These are phyloP conservation scores for Aphis craccivora DNA, from an alignment of 1,140 invertebrate species.

Conservation along the genomic window DNA sequence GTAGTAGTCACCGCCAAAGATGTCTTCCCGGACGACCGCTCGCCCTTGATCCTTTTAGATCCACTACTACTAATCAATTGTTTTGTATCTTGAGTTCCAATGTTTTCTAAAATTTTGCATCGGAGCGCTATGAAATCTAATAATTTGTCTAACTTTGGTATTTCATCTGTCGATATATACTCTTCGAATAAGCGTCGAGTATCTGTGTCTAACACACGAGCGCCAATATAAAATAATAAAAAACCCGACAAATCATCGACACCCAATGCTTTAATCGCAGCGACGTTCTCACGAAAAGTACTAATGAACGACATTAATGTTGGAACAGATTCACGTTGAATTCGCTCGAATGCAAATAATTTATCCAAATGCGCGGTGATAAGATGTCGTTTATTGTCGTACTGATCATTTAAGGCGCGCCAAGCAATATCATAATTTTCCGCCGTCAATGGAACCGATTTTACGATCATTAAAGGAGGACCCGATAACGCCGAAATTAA, in stretches of 20 bases:
- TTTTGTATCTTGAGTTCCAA: too few species aligned
- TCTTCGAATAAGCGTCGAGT: not conserved
- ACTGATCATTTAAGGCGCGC: not conserved
- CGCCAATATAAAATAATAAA: not conserved
- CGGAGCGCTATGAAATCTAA: too few species aligned
- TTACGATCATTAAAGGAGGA: not conserved
- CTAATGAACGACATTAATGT: not conserved
- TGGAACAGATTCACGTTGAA: not conserved
- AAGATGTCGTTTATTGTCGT: not conserved
- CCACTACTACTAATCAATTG: too few species aligned
- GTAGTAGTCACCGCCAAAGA: too few species aligned
- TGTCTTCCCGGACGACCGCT: too few species aligned
- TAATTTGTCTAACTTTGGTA: too few species aligned
- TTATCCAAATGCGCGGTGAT: not conserved
- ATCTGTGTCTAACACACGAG: not conserved
- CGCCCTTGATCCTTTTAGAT: too few species aligned
- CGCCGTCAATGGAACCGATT: not conserved
- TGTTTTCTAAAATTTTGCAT: too few species aligned
- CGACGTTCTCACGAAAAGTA: not conserved
- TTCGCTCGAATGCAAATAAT: not conserved
- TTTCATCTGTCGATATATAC: too few species aligned
- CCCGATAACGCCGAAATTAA: not conserved
- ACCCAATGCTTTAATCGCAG: not conserved
- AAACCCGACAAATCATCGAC: not conserved
- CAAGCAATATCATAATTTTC: not conserved